Evolutionary conservation across 2,888 invertebrate genomes (phyloP), one percentile per base, ranked within the genome.

Genomic region (Linyphia triangularis): DNA sequence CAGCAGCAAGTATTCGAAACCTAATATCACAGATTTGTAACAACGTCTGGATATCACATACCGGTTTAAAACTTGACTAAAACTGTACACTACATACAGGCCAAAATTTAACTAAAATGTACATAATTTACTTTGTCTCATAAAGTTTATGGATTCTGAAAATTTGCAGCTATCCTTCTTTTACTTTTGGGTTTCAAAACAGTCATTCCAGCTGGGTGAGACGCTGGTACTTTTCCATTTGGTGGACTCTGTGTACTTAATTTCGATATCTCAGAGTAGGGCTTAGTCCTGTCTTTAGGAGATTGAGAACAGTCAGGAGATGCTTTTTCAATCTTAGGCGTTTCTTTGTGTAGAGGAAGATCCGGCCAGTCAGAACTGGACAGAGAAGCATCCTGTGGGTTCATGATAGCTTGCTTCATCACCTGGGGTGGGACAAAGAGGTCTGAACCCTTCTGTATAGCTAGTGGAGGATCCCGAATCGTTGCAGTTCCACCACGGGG

Each of bases 371-470:
- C 86, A 13, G n/a, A 10, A 24, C 22, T 69, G 22, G 81, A 75
- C 26, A 73, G 24, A 65, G 40, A 24, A 63, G 37, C 51, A 7
- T 81, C 81, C 37, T 61, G 59, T 3, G 78, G 78, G 30, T 73
- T 26, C 33, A 75, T 75, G 1, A 75, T 51, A 7, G 59, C 86
- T n/a, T 88, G 67, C 24, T 88, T 88, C 67, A 81, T 81, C 5
- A 88, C 86, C 33, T 88, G 86, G 24, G 65, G 51, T 26, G 86
- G 86, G 67, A 88, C 86, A 88, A 88, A 88, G 57, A 88, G 65
- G 43, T 30, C 81, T 19, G 86, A 75, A 3, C 57, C 37, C 43
- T 43, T 78, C 69, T 67, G 57, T 6, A 4, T 13, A 2, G 22
- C 19, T 10, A 59, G 6, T 30, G 22, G 9, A 9, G 51, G 24